Base-by-base conservation (phyloP, 1,140 invertebrate genomes). In the Cyclina sinensis region DNA sequence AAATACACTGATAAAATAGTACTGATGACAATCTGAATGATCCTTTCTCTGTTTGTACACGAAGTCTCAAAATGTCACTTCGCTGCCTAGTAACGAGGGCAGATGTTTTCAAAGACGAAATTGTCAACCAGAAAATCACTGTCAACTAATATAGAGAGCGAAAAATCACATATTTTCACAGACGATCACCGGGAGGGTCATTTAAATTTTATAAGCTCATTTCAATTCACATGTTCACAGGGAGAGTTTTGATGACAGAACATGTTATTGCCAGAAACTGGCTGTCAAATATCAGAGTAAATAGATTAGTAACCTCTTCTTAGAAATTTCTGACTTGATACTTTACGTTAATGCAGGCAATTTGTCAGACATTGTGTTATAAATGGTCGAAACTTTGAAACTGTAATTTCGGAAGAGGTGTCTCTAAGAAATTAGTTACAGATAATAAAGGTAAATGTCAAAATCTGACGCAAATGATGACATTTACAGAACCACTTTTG, bases 171-270 rank as follows among this genome's bases (percentile, higher is more conserved):
- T 54, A 54, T 54, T 54, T 54, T 62, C 21, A 4, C 3, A 37
- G 12, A 27, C 65, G 65, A 70, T 70, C 32, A 24, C 7, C 65
- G 21, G 65, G 65, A 39, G 65, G 65, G 35, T 70, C 65, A 70
- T 70, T 70, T 70, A 70, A 37, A 70, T 70, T 70, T 70, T 37
- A 70, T 70, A 70, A 70, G 65, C 65, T 39, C 27, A 70, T 70
- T 70, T 37, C 30, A 70, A 70, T 70, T 35, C 65, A 70, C 65
- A 70, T 37, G 35, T 18, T 57, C 65, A 37, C 65, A 4, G 32
- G 7, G 35, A 30, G 14, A 57, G 9, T 14, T 35, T 65, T 65
- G 59, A 30, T 65, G 65, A 39, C 32, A 14, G 21, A 4, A 24
- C n/a, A 70, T 35, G 14, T 70, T 70, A 62, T 62, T 62, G 24